phyloP scores from a whole-genome alignment of 2,797 vertebrate species.

The Gymnopithys bicolor region DNA sequence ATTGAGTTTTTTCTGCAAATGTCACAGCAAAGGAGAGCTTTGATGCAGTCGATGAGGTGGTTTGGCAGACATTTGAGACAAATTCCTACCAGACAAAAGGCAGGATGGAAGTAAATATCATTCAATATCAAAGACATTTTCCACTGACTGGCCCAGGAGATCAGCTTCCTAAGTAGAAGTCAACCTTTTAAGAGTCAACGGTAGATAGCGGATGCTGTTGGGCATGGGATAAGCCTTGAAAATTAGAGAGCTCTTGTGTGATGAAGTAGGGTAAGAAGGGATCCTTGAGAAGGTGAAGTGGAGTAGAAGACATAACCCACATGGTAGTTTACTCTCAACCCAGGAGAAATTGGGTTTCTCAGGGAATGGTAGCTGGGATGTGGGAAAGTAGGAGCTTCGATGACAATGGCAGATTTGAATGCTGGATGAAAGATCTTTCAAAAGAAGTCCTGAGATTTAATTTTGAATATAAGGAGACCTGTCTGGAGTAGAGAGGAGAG shows the following conservation, averaged over 20 bases:
- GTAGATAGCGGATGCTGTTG: neutral
- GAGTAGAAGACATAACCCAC: neutral
- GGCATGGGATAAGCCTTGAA: neutral
- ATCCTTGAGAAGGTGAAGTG: neutral
- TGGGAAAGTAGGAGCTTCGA: neutral
- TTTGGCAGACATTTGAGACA: neutral
- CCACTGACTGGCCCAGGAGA: neutral
- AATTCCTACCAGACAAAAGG: neutral
- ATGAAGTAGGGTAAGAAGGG: neutral
- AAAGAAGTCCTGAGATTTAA: neutral
- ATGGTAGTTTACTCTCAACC: neutral
- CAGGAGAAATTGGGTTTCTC: neutral
- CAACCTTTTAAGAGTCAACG: neutral
- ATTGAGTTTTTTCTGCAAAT: slow-evolving; percentile 21
- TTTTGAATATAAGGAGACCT: neutral
- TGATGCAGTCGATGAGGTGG: neutral
- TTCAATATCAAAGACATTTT: neutral
- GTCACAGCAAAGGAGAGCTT: neutral
- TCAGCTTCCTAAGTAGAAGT: neutral
- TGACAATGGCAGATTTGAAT: neutral
- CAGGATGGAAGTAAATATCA: neutral
- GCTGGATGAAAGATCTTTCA: neutral
- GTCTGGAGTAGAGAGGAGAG: neutral
- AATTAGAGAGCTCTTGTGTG: neutral
- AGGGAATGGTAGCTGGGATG: neutral